A percentile compares a stretch with the other conserved stretches of the same genome.
Evolutionary conservation across 2,797 vertebrate genomes (phyloP).

Genomic region (Myoxocephalus aenaeus): DNA sequence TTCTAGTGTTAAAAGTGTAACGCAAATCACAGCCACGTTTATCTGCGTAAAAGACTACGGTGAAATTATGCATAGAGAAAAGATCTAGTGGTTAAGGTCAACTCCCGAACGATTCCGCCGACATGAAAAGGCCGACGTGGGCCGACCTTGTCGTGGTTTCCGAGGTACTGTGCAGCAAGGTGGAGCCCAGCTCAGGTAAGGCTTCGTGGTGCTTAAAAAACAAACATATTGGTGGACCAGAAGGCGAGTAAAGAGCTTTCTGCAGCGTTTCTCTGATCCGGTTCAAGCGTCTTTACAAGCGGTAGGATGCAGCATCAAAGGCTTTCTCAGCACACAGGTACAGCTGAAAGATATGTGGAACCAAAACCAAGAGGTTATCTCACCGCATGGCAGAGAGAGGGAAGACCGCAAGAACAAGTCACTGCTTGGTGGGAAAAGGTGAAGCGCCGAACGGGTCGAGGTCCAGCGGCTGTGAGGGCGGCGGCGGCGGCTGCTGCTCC

Average conservation of each 20-base stretch:
- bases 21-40: conserved; percentile 16
- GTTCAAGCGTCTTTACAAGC: conserved; percentile 47
- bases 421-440: conserved; percentile 96
- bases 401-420: conserved; percentile 54
- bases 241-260: conserved; percentile 59
- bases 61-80: conserved; percentile 76
- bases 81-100: conserved; percentile 67
- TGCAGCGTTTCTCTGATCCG: background rate
- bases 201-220: conserved; percentile 82
- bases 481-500: conserved; percentile 50
- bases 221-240: conserved; percentile 49
- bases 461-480: conserved; percentile 83
- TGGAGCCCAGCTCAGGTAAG: conserved; percentile 81
- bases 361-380: background rate
- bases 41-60: conserved; percentile 42
- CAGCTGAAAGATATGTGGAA: too few relatives aligned
- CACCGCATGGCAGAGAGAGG: conserved; percentile 1
- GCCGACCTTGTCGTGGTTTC: conserved; percentile 48
- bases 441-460: conserved; percentile 96
- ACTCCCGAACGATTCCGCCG: conserved; percentile 55
- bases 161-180: conserved; percentile 78
- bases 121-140: conserved; percentile 10
- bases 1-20: conserved; percentile 54
- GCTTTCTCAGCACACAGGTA: conserved; percentile 46
- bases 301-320: conserved; percentile 76